Base-by-base conservation (phyloP, 2,797 vertebrate species). In the Clarias pachynema region DNA sequence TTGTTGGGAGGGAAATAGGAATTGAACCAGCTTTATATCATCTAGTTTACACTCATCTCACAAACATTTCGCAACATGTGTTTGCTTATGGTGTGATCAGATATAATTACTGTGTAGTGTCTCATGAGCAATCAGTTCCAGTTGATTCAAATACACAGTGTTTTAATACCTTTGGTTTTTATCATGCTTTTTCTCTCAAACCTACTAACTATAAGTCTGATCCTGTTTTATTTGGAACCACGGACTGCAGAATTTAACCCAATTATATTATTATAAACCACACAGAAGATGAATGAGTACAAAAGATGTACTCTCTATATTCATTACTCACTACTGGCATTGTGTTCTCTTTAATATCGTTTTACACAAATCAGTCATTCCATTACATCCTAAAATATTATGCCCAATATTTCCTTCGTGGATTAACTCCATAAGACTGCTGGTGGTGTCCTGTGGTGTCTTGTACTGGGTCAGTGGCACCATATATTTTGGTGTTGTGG, bases 61-160 rank as follows among this genome's bases (percentile, higher is more conserved):
- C 57, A 79, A n/a, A 4, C 20, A 24, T 60, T 60, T 24, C 29
- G 20, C 74, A 57, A 75, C 73, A 57, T 20, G 49, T 31, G 44
- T 49, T 73, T 73, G 73, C 53, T 29, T 75, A 5, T 29, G 15
- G 75, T 37, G 75, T 62, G 57, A 62, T n/a, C 75, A 79, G 57
- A 79, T 34, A 37, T 78, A 62, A 79, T 79, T 79, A 79, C 22
- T 26, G 75, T 40, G 31, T 37, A 37, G 75, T 78, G 75, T 24
- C 74, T 77, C 34, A 16, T 40, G 5, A 37, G 29, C 56, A 60
- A 34, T 78, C 20, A 78, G 75, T 37, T 37, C 56, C 29, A 40
- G 49, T n/a, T 79, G 57, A 79, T 79, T 40, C 40, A 79, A 62
- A 78, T 31, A 60, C 75, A 37, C 10, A 57, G 31, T 31, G 31